Base-by-base conservation (phyloP, 2,797 vertebrate genomes). In the Pipistrellus pygmaeus region DNA sequence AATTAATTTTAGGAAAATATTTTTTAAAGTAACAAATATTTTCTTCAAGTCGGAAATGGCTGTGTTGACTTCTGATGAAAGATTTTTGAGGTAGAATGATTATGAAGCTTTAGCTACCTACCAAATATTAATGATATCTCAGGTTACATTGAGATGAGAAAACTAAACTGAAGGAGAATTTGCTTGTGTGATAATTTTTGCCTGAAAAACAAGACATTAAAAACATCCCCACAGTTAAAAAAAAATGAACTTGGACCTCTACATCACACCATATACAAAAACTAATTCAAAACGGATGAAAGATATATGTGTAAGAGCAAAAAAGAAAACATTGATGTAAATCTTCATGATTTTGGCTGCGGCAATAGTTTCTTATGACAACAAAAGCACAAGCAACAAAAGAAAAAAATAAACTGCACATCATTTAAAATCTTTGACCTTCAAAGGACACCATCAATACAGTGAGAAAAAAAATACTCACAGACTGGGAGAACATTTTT, bases 301-400 rank as follows among this genome's bases (percentile, higher is more conserved):
- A 75, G 30, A 80, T 55, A 30, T 57, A 71, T 69, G 80, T 57
- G 51, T 89, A 69, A 89, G 64, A 35, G 48, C 48, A 71, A 69
- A 89, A 80, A 83, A 90, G 18, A 90, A 90, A 53, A 51, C 14
- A 13, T 71, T 62, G 44, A 20, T 83, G 23, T 62, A 53, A 90
- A 82, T 35, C 25, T 48, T 82, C 32, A 38, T 73, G 55, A 83
- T 25, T 88, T 77, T 62, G n/a, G 78, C 23, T 51, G 38, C 62
- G 5, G 66, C 14, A 53, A 64, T 55, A 66, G 55, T 44, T 91
- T 66, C 80, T 55, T 66, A 75, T 44, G 14, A 84, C 27, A 89
- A 8, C 25, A 87, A 75, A 73, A 25, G 18, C 46, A 73, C 41
- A 73, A 23, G 18, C 32, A 83, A 53, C 41, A 51, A 82, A 73